phyloP scores from a whole-genome alignment of 1,140 invertebrate genomes.

The Leptopilina clavipes region DNA sequence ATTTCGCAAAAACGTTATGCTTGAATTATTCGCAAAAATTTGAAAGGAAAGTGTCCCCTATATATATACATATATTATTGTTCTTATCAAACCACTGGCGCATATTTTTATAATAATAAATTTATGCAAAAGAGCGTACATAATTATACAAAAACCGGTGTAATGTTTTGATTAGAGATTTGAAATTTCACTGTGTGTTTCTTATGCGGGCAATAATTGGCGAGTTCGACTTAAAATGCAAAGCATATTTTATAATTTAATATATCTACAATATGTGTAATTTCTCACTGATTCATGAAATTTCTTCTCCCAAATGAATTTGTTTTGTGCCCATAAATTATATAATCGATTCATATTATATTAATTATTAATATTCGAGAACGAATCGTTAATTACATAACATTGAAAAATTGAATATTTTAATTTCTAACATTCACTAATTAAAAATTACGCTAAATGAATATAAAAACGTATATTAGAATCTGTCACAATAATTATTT shows the following conservation, averaged over 20 bases:
- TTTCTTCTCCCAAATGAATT: not conserved
- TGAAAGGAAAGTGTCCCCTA: slow-evolving; percentile 14
- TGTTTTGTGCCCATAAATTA: not conserved
- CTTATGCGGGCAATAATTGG: not conserved
- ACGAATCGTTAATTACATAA: not conserved
- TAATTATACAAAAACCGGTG: not conserved
- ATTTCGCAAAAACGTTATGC: too few relatives aligned
- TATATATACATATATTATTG: not conserved
- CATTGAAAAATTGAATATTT: not conserved
- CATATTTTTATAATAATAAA: not conserved
- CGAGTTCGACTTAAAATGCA: not conserved
- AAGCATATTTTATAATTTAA: not conserved
- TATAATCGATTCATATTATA: not conserved
- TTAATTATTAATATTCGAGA: not conserved
- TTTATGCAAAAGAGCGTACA: not conserved
- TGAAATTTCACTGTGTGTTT: not conserved
- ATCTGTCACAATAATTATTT: too few relatives aligned
- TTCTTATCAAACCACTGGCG: not conserved
- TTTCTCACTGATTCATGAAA: not conserved
- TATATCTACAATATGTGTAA: too few relatives aligned
- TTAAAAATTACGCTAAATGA: not conserved
- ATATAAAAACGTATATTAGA: too few relatives aligned
- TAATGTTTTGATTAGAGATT: not conserved
- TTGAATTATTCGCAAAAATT: not conserved
- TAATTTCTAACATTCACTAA: not conserved